A percentile compares a stretch with the other conserved stretches of the same genome.
Evolutionary conservation across 2,797 vertebrate genomes (phyloP).

Genomic region (Sebastes trivittatus): DNA sequence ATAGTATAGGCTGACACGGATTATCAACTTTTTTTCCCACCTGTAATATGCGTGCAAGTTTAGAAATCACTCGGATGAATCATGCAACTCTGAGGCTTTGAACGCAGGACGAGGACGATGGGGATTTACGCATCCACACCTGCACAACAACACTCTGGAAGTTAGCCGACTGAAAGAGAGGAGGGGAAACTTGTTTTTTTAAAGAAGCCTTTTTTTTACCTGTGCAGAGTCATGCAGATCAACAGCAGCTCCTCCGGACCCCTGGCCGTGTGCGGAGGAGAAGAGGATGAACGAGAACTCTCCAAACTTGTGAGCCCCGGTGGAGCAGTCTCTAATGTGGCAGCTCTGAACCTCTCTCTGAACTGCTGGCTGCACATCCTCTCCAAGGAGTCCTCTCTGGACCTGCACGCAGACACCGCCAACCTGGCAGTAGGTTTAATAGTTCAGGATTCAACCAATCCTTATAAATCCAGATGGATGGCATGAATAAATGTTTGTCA

Average conservation of each 20-base stretch:
- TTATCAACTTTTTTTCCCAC: neutral
- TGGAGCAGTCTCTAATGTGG: slow-evolving; percentile 40
- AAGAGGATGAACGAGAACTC: slow-evolving; percentile 66
- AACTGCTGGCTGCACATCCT: slow-evolving; percentile 84
- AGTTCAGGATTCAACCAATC: neutral
- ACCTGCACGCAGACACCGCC: slow-evolving; percentile 76
- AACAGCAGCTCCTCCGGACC: slow-evolving; percentile 68
- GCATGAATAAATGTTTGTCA: neutral
- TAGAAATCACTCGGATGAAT: neutral
- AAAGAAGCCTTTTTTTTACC: neutral
- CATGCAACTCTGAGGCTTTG: neutral
- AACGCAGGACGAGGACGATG: slow-evolving; percentile 10
- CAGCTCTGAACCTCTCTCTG: slow-evolving; percentile 73
- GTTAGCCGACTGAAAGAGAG: neutral
- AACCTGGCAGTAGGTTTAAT: slow-evolving; percentile 71
- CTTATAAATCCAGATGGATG: neutral
- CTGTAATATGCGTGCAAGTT: neutral
- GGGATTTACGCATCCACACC: neutral
- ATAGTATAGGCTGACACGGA: neutral
- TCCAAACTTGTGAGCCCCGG: slow-evolving; percentile 60
- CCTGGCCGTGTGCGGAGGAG: slow-evolving; percentile 61
- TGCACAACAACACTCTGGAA: neutral
- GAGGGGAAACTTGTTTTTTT: no score
- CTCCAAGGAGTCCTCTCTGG: slow-evolving; percentile 75
- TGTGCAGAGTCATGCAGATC: slow-evolving; percentile 66